phyloP scores from a whole-genome alignment of 2,888 invertebrate genomes.

The Ormyrus rosae region DNA sequence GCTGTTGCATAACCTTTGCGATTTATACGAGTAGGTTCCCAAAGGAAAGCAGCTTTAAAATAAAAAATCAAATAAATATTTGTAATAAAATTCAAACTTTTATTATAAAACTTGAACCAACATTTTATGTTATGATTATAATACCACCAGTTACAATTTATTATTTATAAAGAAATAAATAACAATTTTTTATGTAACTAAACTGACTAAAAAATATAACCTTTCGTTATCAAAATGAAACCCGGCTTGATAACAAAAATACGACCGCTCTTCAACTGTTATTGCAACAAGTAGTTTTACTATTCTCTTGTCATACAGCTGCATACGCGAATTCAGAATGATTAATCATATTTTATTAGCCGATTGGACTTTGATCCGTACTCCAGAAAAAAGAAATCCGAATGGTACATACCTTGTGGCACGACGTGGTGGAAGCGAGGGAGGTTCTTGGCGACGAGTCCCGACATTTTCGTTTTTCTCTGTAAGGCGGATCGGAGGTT shows the following conservation, averaged over 20 bases:
- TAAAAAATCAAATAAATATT: not conserved
- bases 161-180: too few species aligned
- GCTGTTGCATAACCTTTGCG: slow-evolving; percentile 60
- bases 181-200: too few species aligned
- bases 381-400: not conserved
- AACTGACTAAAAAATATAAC: too few species aligned
- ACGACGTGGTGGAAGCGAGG: slow-evolving; percentile 61
- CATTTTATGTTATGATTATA: too few species aligned
- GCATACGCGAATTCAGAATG: slow-evolving; percentile 34
- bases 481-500: too few species aligned
- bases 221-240: too few species aligned
- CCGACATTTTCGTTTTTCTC: slow-evolving; percentile 60
- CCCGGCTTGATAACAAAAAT: too few species aligned
- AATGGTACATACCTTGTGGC: slow-evolving; percentile 59
- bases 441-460: slow-evolving; percentile 63
- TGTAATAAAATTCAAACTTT: slow-evolving; percentile 23
- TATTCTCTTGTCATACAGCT: not conserved
- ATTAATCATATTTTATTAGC: slow-evolving; percentile 55
- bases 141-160: too few species aligned
- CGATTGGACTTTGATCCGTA: slow-evolving; percentile 32
- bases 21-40: slow-evolving; percentile 58
- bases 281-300: too few species aligned
- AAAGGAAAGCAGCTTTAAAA: slow-evolving; percentile 52
- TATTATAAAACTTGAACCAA: not conserved
- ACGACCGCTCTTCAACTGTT: too few species aligned